phyloP scores from a whole-genome alignment of 2,797 vertebrate species.

The Sebastes goodei region DNA sequence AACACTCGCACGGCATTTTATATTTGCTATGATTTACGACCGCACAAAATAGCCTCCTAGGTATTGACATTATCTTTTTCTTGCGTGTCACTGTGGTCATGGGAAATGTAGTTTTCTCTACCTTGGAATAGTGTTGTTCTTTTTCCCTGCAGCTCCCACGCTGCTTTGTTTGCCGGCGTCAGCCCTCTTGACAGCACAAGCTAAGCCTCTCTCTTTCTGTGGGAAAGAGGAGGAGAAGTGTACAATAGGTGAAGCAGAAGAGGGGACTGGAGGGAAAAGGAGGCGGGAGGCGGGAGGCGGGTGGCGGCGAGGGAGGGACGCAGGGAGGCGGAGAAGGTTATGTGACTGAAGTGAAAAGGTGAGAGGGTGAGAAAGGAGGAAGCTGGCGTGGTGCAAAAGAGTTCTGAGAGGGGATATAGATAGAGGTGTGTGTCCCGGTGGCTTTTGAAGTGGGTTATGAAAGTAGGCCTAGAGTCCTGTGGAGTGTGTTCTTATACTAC shows the following conservation, averaged over 20 bases:
- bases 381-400: constrained; percentile 20
- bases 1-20: constrained; percentile 13
- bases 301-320: neutral
- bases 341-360: constrained; percentile 13
- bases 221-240: neutral
- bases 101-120: constrained; percentile 22
- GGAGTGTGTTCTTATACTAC: constrained; percentile 32
- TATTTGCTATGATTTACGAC: constrained; percentile 11
- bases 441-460: constrained; percentile 63
- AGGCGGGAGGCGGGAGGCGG: neutral
- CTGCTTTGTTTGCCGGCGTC: constrained; percentile 13
- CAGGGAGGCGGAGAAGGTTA: constrained; percentile 1
- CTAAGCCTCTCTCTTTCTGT: neutral
- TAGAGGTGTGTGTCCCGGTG: constrained; percentile 23
- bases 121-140: neutral
- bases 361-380: constrained; percentile 12
- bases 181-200: constrained; percentile 7
- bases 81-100: neutral
- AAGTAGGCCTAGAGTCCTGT: constrained; percentile 38
- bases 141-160: neutral
- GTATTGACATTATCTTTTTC: neutral
- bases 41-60: neutral
- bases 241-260: neutral
- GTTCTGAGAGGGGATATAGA: constrained; percentile 36
- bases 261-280: neutral